Percentiles rank a stretch among this genome's conserved stretches.
phyloP scores from a whole-genome alignment of 2,797 vertebrate genomes.

The Anabacerthia variegaticeps region DNA sequence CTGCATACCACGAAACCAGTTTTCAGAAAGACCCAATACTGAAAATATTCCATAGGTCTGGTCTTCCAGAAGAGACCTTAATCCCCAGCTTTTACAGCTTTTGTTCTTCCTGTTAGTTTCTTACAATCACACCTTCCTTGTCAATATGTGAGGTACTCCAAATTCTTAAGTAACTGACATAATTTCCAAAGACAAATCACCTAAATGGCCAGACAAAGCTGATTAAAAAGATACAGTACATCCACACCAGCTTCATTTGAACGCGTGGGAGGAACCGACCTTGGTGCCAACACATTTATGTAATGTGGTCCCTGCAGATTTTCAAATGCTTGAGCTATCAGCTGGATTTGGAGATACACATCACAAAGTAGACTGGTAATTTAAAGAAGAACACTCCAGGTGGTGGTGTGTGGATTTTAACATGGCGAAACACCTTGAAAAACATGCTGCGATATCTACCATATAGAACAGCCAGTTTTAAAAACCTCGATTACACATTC shows the following conservation, averaged over 20 bases:
- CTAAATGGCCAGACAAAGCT: constrained; percentile 15
- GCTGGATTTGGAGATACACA: constrained; percentile 50
- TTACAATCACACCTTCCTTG: background rate
- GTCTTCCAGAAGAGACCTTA: background rate
- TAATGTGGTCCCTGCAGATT: constrained; percentile 56
- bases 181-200: constrained; percentile 35
- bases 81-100: background rate
- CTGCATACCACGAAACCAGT: background rate
- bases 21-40: background rate
- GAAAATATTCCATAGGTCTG: background rate
- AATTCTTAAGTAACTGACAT: constrained; percentile 8
- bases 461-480: background rate
- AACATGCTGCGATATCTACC: background rate
- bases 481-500: constrained; percentile 40
- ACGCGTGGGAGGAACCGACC: background rate
- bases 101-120: background rate
- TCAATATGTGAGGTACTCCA: background rate
- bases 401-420: background rate
- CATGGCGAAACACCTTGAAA: background rate
- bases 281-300: constrained; percentile 17
- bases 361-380: constrained; percentile 14
- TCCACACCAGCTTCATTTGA: background rate
- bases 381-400: constrained; percentile 45
- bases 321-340: constrained; percentile 3
- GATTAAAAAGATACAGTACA: constrained; percentile 24